Percentiles rank a stretch among this genome's conserved stretches.
Conservation (phyloP, 64 coral and sea anemone species). For the Stylophora pistillata region DNA sequence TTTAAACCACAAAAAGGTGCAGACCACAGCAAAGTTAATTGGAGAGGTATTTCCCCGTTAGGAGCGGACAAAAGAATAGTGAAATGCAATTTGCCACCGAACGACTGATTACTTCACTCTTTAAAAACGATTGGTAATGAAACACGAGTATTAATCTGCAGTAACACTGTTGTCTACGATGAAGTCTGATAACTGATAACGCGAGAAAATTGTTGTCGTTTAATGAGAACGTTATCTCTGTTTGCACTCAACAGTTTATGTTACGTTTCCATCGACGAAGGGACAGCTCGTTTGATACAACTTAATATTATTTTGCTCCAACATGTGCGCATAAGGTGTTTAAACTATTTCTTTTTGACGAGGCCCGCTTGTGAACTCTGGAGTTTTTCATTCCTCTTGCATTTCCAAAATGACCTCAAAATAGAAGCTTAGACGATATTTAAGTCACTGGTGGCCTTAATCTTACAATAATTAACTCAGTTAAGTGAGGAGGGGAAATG, state of each 20-base stretch:
- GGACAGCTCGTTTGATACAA: not conserved
- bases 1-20: not conserved
- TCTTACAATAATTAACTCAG: not conserved
- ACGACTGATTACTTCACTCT: not conserved
- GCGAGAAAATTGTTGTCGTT: not conserved
- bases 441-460: not conserved
- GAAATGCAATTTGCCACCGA: not conserved
- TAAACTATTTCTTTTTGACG: not conserved
- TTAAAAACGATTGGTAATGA: not conserved
- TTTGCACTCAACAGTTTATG: not conserved
- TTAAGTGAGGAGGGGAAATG: not conserved
- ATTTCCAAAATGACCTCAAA: not conserved
- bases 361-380: not conserved
- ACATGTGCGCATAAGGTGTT: not conserved
- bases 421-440: not conserved
- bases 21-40: not conserved
- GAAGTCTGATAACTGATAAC: not conserved
- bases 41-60: not conserved
- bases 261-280: not conserved
- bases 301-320: not conserved
- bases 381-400: not conserved
- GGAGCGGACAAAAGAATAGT: not conserved
- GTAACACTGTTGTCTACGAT: not conserved
- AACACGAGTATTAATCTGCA: not conserved
- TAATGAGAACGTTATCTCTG: not conserved